These are phyloP conservation scores for Hipparchia semele DNA, from an alignment of 2,888 invertebrate genomes.

Conservation along the genomic window DNA sequence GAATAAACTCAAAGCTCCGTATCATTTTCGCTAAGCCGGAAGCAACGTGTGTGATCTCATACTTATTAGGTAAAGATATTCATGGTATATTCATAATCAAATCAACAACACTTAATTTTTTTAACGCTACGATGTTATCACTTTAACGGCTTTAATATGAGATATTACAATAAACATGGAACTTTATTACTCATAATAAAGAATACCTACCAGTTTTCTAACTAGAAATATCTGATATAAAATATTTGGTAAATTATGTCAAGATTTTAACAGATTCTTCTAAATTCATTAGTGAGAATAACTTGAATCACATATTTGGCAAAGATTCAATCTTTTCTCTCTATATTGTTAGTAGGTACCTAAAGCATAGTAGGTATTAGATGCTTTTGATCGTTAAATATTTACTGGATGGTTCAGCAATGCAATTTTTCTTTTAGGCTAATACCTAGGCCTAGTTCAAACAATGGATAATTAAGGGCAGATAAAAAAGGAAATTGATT, in stretches of 20 bases:
- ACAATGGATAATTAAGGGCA: too few relatives aligned
- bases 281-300: slow-evolving; percentile 15
- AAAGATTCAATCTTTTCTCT: slow-evolving; percentile 10
- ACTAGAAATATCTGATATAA: slow-evolving; percentile 28
- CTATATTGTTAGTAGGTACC: background rate
- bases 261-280: slow-evolving; percentile 24
- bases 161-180: slow-evolving; percentile 66
- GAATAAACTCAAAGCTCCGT: background rate
- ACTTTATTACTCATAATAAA: slow-evolving; percentile 63
- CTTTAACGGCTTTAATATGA: slow-evolving; percentile 58
- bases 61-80: slow-evolving; percentile 21
- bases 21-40: slow-evolving; percentile 51
- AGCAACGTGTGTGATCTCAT: slow-evolving; percentile 70
- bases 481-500: too few relatives aligned
- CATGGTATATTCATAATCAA: slow-evolving; percentile 41
- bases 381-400: too few relatives aligned
- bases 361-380: background rate
- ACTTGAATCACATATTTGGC: slow-evolving; percentile 13
- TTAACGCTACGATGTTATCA: slow-evolving; percentile 60
- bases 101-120: slow-evolving; percentile 44
- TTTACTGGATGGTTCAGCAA: too few relatives aligned
- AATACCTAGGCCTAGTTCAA: too few relatives aligned
- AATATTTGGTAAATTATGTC: slow-evolving; percentile 26
- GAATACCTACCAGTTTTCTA: slow-evolving; percentile 33
- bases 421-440: too few relatives aligned